Evolutionary conservation across 2,888 invertebrate species (phyloP), one percentile per base, ranked within the genome.

Genomic region (Caenorhabditis auriculariae): DNA sequence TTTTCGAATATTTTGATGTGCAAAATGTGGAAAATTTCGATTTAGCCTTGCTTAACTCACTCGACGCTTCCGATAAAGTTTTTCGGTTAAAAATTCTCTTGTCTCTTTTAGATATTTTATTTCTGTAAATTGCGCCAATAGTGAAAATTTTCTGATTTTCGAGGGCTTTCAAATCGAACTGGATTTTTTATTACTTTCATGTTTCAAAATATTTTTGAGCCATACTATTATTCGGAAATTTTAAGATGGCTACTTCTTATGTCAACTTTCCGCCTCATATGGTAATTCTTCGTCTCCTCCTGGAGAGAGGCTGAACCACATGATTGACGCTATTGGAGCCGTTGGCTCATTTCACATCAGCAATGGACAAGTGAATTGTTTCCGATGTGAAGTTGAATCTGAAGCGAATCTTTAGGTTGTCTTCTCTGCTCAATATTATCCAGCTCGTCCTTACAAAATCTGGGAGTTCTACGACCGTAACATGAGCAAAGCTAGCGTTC

Each of bases 391-490:
- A 29, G 5, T 35, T 3, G 3, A 7, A 19, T 48, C 9, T 19
- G 28, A 3, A 19, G 6, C 38, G 4, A 35, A 24, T 37, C 43
- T 46, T 23, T 38, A 77, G 75, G 79, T 80, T 4, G 66, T 69
- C 2, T 81, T 81, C 66, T 76, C 80, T 17, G 77, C 78, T 9
- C 75, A 77, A 46, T 81, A 82, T 56, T 81, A 81, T 47, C 81
- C 81, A 17, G 59, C 81, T 12, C 54, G 74, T 38, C 77, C 78
- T 17, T 81, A 77, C 60, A 78, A 78, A 50, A 81, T 81, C 27
- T 81, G 81, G 81, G 76, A 81, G 43, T 81, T 75, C 56, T 81
- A 81, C 59, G 79, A 78, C 49, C 64, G 79, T 21, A 78, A 81
- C 62, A 78, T 82, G 74, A 61, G 54, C 43, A 74, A 75, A 46